These are phyloP conservation scores for Pleuronectes platessa DNA, from an alignment of 2,113 vertebrate species.

Conservation along the genomic window DNA sequence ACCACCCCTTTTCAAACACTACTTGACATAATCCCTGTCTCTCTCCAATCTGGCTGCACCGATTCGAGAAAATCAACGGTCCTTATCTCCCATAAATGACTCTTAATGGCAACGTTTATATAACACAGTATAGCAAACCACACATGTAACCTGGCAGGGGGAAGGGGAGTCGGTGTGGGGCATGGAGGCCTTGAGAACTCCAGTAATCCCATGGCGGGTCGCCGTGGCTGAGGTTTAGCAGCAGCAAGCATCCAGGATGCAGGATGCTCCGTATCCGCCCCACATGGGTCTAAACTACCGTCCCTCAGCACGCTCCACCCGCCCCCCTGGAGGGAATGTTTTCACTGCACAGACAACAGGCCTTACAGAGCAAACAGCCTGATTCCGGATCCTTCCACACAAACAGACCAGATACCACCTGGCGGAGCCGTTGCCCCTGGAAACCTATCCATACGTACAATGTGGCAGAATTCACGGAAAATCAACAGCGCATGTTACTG, in stretches of 20 bases:
- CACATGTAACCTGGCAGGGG: neutral
- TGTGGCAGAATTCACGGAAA: conserved; percentile 15
- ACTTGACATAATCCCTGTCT: neutral
- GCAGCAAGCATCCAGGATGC: conserved; percentile 81
- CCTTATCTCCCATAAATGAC: neutral
- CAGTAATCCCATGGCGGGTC: conserved; percentile 62
- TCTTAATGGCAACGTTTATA: neutral
- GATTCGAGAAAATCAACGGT: neutral
- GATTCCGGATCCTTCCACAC: conserved; percentile 67
- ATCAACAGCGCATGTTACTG: conserved; percentile 21
- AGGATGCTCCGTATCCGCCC: conserved; percentile 75
- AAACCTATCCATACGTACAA: conserved; percentile 52
- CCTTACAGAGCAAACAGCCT: conserved; percentile 69
- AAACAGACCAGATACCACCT: conserved; percentile 75
- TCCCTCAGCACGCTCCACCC: conserved; percentile 30
- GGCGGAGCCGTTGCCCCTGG: conserved; percentile 51
- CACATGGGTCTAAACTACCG: conserved; percentile 22
- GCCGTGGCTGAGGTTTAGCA: conserved; percentile 77
- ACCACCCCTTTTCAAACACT: neutral
- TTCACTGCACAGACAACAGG: conserved; percentile 33
- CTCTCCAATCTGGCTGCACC: neutral
- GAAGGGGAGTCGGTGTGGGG: neutral
- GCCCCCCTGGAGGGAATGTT: conserved; percentile 47
- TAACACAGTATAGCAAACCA: neutral
- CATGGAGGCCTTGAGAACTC: neutral